Percentiles rank a stretch among this genome's conserved stretches.
Evolutionary conservation across 2,113 vertebrate genomes (phyloP).

Genomic region (Takifugu bimaculatus): DNA sequence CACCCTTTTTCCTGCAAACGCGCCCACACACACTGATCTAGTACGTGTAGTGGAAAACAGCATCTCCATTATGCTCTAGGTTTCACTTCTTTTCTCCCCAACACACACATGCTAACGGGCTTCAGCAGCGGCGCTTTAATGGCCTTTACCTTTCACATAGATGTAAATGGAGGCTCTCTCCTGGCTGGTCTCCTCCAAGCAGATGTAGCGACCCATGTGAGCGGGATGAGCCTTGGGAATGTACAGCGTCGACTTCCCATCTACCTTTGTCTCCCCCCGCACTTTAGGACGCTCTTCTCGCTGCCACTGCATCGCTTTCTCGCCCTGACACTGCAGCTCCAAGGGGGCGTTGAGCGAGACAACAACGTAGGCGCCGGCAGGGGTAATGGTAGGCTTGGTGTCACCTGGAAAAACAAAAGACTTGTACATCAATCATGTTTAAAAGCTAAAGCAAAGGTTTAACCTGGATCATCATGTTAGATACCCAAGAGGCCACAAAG

Average conservation of each 20-base stretch:
- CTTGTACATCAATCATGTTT: neutral
- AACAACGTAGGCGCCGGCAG: constrained; percentile 49
- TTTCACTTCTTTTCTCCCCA: constrained; percentile 4
- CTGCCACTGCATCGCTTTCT: constrained; percentile 64
- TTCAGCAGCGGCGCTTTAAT: neutral
- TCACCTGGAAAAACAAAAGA: constrained; percentile 47
- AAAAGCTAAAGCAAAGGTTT: no score
- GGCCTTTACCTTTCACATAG: constrained; percentile 86
- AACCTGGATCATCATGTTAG: no score
- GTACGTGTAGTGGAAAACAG: neutral
- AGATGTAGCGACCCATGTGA: constrained; percentile 82
- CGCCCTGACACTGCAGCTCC: constrained; percentile 64
- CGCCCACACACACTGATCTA: constrained; percentile 30
- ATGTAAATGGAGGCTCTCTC: constrained; percentile 81
- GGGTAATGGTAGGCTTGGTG: constrained; percentile 64
- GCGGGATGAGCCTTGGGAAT: constrained; percentile 41
- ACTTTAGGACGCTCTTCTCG: constrained; percentile 53
- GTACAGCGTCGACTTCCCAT: constrained; percentile 37
- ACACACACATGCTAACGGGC: neutral
- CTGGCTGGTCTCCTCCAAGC: constrained; percentile 71
- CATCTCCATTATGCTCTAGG: constrained; percentile 7
- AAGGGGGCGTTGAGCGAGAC: constrained; percentile 55
- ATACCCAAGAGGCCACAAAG: no score
- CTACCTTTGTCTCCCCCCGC: constrained; percentile 32
- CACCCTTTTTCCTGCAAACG: constrained; percentile 26